Conservation (phyloP, 2,797 vertebrate species). For the Knipowitschia caucasica region DNA sequence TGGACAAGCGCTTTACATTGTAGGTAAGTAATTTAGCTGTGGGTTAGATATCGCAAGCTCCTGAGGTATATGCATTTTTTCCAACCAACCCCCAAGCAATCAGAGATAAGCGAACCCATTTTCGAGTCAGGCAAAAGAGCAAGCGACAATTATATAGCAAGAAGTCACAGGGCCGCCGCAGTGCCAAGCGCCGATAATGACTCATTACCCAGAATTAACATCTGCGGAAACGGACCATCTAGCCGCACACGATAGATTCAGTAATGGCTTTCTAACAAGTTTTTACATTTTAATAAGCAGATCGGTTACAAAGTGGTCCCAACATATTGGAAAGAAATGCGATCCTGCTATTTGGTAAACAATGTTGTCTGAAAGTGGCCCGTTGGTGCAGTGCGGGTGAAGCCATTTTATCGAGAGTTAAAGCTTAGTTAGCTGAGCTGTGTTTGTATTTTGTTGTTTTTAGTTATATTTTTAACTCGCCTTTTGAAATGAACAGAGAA, state of each 20-base stretch:
- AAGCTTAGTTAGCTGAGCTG: no score
- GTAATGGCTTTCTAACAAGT: slow-evolving; percentile 44
- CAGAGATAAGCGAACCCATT: slow-evolving; percentile 37
- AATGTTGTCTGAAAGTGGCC: background rate
- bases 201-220: slow-evolving; percentile 49
- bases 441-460: no score
- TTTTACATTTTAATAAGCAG: slow-evolving; percentile 28
- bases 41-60: slow-evolving; percentile 19
- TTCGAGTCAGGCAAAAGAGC: slow-evolving; percentile 17
- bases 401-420: no score
- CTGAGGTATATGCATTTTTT: slow-evolving; percentile 3
- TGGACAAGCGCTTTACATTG: slow-evolving; percentile 12
- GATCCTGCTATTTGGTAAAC: background rate
- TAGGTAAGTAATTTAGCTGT: slow-evolving; percentile 20
- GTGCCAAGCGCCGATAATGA: slow-evolving; percentile 42
- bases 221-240: slow-evolving; percentile 36
- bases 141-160: slow-evolving; percentile 15
- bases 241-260: slow-evolving; percentile 30
- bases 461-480: no score
- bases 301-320: slow-evolving; percentile 23
- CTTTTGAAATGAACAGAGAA: no score
- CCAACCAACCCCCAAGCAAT: no score
- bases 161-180: slow-evolving; percentile 22
- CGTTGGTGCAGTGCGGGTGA: background rate
- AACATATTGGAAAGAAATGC: background rate